A percentile compares a stretch with the other conserved stretches of the same genome.
These are phyloP conservation scores for Mesorhabditis spiculigera DNA, from an alignment of 2,888 invertebrate species.

Conservation along the genomic window DNA sequence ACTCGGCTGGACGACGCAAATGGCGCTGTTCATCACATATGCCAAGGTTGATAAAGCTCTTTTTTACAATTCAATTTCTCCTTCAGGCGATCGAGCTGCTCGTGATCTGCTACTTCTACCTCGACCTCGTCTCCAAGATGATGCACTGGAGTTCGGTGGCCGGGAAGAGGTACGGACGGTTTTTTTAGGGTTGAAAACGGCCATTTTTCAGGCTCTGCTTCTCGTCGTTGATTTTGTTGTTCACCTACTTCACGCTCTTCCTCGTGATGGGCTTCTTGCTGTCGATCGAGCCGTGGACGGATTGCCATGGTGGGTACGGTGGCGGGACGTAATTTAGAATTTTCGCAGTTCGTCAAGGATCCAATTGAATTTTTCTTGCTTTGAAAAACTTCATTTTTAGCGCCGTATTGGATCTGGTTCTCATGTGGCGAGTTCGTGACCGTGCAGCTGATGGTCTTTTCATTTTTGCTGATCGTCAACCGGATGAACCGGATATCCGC, in stretches of 20 bases:
- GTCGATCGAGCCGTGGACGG: constrained; percentile 35
- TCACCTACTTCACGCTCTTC: constrained; percentile 42
- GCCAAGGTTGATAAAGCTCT: constrained; percentile 16
- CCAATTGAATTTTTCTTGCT: not conserved
- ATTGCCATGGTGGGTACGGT: constrained; percentile 31
- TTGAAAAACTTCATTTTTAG: constrained; percentile 17
- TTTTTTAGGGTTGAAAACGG: constrained; percentile 3
- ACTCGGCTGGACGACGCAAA: constrained; percentile 41
- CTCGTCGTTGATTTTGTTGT: constrained; percentile 34
- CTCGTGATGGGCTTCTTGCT: constrained; percentile 38
- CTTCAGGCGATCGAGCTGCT: constrained; percentile 30
- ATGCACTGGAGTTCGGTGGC: constrained; percentile 41
- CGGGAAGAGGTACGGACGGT: constrained; percentile 25
- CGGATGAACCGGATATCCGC: constrained; percentile 40
- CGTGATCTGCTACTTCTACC: constrained; percentile 43
- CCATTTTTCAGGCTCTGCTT: constrained; percentile 30
- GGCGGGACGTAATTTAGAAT: too few species aligned
- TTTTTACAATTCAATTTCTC: not conserved
- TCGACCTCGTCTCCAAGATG: constrained; percentile 43
- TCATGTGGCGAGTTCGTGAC: constrained; percentile 36
- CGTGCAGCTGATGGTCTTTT: constrained; percentile 40
- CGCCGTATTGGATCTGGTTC: constrained; percentile 46
- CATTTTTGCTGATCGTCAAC: constrained; percentile 33
- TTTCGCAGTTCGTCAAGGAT: not conserved
- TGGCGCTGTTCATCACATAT: constrained; percentile 33